Base-by-base conservation (phyloP, 2,888 invertebrate species). In the Andrena fulva region DNA sequence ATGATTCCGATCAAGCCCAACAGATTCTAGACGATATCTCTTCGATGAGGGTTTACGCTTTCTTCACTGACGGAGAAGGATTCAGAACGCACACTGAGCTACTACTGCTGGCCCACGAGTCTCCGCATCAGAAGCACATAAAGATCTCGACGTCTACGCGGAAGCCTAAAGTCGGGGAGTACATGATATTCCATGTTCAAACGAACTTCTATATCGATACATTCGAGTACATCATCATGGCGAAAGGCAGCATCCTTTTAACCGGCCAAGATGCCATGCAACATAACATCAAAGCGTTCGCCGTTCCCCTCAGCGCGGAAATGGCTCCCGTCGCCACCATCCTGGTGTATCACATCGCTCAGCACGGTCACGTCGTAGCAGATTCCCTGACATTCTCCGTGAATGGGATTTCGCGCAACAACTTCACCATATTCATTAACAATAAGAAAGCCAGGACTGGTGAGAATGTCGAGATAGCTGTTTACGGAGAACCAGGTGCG, bases 371-470 rank as follows among this genome's bases (percentile, higher is more conserved):
- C 90, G 97, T 99, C 67, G 96, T 98, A 0, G 98, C 98, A 0
- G 99, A 99, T 94, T 97, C 98, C 77, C 95, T 99, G 77, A 99
- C 99, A n/a, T 98, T 99, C 95, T 98, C 98, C 0, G 99, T 99
- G 33, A 98, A 99, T 94, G 99, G 99, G 80, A 98, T 99, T 87
- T 97, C 98, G 0, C 94, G 98, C 80, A 99, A 99, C 93, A 98
- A 98, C 92, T 98, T 98, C 93, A 97, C 97, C 0, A 96, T 98
- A 12, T 96, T 95, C 89, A 97, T 99, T 80, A 99, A 99, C 94
- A 98, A 98, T 93, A 97, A 97, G 84, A 99, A 99, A 94, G 98
- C 98, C 72, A 96, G 99, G 85, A 98, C 98, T 0, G 98, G 98
- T 31, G 98, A 98, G 92, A 97, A 97, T 75, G 97, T 99, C 1